These are phyloP conservation scores for Dynastes maya DNA, from an alignment of 2,888 invertebrate species.

Conservation along the genomic window DNA sequence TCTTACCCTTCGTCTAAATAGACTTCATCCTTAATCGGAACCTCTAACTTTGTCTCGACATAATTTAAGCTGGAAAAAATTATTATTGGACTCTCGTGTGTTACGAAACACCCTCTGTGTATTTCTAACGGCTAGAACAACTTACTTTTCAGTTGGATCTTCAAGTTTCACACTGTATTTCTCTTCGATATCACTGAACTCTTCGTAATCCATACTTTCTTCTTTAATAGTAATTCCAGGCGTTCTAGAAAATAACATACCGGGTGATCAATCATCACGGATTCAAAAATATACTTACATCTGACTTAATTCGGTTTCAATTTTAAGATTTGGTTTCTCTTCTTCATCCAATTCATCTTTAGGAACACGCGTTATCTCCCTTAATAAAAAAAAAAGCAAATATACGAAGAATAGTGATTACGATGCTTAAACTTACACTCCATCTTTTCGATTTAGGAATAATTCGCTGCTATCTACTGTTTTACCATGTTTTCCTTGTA, in stretches of 20 bases:
- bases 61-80: too few species aligned
- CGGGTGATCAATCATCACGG: background rate
- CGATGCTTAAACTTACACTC: background rate
- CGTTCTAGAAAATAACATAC: background rate
- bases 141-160: too few species aligned
- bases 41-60: too few species aligned
- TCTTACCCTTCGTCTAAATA: too few species aligned
- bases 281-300: background rate
- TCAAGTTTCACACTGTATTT: too few species aligned
- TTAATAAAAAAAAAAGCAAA: background rate
- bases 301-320: background rate
- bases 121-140: too few species aligned
- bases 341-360: background rate
- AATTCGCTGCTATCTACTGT: background rate
- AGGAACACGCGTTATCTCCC: background rate
- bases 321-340: background rate
- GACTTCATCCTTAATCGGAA: too few species aligned
- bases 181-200: background rate
- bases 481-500: conserved; percentile 9
- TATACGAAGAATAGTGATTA: too few species aligned
- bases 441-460: background rate
- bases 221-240: conserved; percentile 1
- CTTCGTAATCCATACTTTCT: conserved; percentile 1
- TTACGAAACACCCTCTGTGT: too few species aligned
- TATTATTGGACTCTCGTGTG: too few species aligned